phyloP scores from a whole-genome alignment of 1,140 invertebrate species.

The Anoplophora glabripennis region DNA sequence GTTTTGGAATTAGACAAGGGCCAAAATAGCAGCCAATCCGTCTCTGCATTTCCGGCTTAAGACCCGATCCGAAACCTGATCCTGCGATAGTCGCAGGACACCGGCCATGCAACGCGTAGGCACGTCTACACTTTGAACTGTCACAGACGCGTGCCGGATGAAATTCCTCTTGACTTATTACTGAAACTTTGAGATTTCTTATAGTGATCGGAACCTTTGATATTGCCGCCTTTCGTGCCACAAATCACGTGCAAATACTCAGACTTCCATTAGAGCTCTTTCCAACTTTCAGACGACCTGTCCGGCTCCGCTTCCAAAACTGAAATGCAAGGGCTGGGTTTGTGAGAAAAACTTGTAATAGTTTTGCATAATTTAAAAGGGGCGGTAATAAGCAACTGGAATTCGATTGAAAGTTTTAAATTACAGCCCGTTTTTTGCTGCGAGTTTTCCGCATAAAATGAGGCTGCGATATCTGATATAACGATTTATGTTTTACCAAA shows the following conservation, averaged over 20 bases:
- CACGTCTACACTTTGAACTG: conserved; percentile 25
- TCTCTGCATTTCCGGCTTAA: too few species aligned
- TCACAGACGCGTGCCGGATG: conserved; percentile 26
- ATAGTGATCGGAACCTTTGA: conserved; percentile 19
- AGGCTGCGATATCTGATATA: too few species aligned
- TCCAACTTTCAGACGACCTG: conserved; percentile 1
- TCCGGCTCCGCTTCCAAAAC: not conserved
- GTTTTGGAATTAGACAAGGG: too few species aligned
- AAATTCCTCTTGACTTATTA: conserved; percentile 33
- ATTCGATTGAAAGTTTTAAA: too few species aligned
- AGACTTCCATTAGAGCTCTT: conserved; percentile 9
- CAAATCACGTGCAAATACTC: conserved; percentile 20
- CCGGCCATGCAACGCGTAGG: conserved; percentile 14
- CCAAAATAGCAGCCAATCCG: too few species aligned
- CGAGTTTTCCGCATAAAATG: too few species aligned
- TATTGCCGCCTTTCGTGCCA: conserved; percentile 16
- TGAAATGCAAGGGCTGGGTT: too few species aligned
- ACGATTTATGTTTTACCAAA: too few species aligned
- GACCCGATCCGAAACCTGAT: not conserved
- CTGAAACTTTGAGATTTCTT: conserved; percentile 25
- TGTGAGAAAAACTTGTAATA: too few species aligned
- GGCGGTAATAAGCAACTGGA: too few species aligned
- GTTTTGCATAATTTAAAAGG: too few species aligned
- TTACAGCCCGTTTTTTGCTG: too few species aligned
- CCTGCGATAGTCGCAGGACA: conserved; percentile 1